These are phyloP conservation scores for Standfussiana lucernea DNA, from an alignment of 2,888 invertebrate species.

Conservation along the genomic window DNA sequence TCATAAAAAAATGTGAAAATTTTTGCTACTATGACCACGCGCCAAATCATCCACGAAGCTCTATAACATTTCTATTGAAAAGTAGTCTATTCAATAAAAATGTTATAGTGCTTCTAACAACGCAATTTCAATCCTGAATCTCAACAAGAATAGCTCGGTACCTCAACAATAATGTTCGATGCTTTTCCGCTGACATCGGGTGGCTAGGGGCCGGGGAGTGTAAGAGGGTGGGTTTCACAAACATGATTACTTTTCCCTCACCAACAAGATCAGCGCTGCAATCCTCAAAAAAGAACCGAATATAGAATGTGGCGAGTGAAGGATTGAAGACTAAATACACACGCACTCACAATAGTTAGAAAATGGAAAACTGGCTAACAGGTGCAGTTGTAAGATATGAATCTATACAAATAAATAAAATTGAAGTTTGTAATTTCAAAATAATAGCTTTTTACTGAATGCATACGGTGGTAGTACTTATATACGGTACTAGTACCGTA, in stretches of 20 bases:
- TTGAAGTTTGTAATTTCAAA: no score
- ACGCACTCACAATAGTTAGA: not conserved
- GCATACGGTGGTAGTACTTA: no score
- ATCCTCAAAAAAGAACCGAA: not conserved
- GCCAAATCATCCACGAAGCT: no score
- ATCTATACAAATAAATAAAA: no score
- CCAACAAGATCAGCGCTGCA: slow-evolving; percentile 2
- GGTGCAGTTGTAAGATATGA: not conserved
- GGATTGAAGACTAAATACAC: not conserved
- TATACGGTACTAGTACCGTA: no score
- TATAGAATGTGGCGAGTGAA: not conserved
- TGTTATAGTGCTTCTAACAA: no score
- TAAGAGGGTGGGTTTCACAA: not conserved
- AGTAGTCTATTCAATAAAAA: no score
- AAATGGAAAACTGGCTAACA: not conserved
- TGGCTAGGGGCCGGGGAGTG: not conserved
- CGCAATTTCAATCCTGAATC: not conserved
- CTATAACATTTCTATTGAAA: no score
- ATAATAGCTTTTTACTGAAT: no score
- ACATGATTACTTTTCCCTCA: not conserved
- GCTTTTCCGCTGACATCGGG: not conserved
- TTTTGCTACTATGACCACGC: no score
- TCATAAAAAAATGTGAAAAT: no score
- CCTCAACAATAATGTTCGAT: not conserved
- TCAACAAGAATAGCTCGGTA: not conserved